Evolutionary conservation across 2,113 vertebrate species (phyloP).

Genomic region (Gnathonemus longibarbis): DNA sequence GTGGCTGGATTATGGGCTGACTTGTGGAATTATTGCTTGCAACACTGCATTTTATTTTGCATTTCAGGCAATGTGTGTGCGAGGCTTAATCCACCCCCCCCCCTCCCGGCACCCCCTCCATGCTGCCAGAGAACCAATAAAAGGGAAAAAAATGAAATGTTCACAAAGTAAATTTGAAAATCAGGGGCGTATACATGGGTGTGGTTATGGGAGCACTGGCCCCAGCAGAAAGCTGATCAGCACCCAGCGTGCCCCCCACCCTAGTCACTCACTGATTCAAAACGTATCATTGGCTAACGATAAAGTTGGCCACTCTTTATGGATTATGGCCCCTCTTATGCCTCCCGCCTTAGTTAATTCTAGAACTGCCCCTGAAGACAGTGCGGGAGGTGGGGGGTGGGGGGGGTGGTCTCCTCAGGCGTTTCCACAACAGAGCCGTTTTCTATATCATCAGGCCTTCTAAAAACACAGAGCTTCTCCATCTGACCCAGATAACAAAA

Average conservation of each 20-base stretch:
- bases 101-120: neutral
- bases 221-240: neutral
- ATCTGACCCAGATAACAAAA: neutral
- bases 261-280: neutral
- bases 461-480: conserved; percentile 17
- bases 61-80: too few species aligned
- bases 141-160: neutral
- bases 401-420: neutral
- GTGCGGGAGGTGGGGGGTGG: too few species aligned
- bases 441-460: conserved; percentile 20
- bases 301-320: neutral
- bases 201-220: neutral
- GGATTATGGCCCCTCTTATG: neutral
- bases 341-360: neutral
- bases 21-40: neutral
- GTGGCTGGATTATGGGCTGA: neutral
- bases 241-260: neutral
- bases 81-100: too few species aligned
- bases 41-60: neutral
- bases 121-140: neutral
- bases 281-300: neutral
- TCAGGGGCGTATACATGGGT: neutral
- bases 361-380: neutral
- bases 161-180: neutral
- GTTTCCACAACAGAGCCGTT: neutral